Base-by-base conservation (phyloP, 2,113 vertebrate genomes). In the Semicossyphus pulcher region DNA sequence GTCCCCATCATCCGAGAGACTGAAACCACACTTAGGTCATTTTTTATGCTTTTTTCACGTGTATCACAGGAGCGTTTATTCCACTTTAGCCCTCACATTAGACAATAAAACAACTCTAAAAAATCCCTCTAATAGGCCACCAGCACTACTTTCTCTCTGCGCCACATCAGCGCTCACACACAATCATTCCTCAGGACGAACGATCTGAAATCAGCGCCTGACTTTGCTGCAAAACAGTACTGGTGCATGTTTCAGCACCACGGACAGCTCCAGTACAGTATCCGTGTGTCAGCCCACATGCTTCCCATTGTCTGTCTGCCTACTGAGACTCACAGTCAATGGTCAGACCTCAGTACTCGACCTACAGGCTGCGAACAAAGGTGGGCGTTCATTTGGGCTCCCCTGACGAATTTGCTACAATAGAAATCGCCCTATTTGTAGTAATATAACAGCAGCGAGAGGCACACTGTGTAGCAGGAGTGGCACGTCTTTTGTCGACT, bases 191-290 rank as follows among this genome's bases (percentile, higher is more conserved):
- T 54, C 10, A 34, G 12, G n/a, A 12, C 16, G n/a, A 31, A 44
- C n/a, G n/a, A 48, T 41, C 14, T 23, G 37, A 41, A 56, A 45
- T 1, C 23, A 26, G 52, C 14, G 52, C 5, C 15, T 48, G 25
- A 5, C 37, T 47, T 21, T 41, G 37, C 54, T 64, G 39, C 39
- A 29, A n/a, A 60, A 10, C 10, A 7, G 8, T 34, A 10, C 10
- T 34, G 32, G 8, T 34, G 57, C 52, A 37, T 26, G 31, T 49
- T 91, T 91, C 91, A 94, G 93, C 80, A 94, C 92, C 93, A 57
- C 34, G 88, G 92, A 91, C 87, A 94, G 89, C 87, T 72, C 67
- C 41, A 10, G 48, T 18, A 51, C 65, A 58, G 54, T 32, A n/a
- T 20, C 54, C 3, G 52, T 41, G 59, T 15, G 53, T 47, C 73